Base-by-base conservation (phyloP, 1,140 invertebrate species). In the Patella vulgata region DNA sequence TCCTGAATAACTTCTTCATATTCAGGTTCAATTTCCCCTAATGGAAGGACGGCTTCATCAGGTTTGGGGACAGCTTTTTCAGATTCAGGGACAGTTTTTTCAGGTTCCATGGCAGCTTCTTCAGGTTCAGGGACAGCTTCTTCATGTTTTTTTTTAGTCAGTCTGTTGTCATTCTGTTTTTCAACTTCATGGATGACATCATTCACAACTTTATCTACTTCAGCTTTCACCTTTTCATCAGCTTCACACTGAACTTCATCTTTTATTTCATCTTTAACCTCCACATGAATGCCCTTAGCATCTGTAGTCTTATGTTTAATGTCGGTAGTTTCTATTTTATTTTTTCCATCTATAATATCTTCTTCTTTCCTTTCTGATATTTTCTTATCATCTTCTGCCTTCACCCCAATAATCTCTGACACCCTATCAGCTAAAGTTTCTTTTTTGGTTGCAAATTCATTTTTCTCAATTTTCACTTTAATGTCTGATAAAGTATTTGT, bases 21-120 rank as follows among this genome's bases (percentile, higher is more conserved):
- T 27, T 87, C 84, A 69, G 87, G 83, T 75, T 86, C 79, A 66
- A 83, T 75, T 61, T 82, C 77, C 73, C 79, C 78, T 64, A 83
- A 82, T 79, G 82, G 79, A 65, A 58, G 40, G 21, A 46, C 50
- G 87, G 87, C 62, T 87, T 87, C 78, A 87, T 87, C 55, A 84
- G 80, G 31, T 81, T 66, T 59, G 83, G 83, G 60, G 73, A 84
- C 53, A 84, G 64, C 71, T 68, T 72, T 71, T 82, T 71, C 67
- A 82, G 74, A 71, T 82, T 77, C 64, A 81, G 77, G 3, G 33
- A 52, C 31, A 14, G 4, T 48, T 43, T 30, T 31, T 17, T 58
- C 65, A 57, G 2, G 19, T 50, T 56, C 17, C 50, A 39, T 23
- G 28, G 12, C 58, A 43, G 40, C 62, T 65, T 23, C 59, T 58